Percentiles rank a stretch among this genome's conserved stretches.
These are phyloP conservation scores for Dusona sp. DNA, from an alignment of 2,888 invertebrate genomes.

Conservation along the genomic window DNA sequence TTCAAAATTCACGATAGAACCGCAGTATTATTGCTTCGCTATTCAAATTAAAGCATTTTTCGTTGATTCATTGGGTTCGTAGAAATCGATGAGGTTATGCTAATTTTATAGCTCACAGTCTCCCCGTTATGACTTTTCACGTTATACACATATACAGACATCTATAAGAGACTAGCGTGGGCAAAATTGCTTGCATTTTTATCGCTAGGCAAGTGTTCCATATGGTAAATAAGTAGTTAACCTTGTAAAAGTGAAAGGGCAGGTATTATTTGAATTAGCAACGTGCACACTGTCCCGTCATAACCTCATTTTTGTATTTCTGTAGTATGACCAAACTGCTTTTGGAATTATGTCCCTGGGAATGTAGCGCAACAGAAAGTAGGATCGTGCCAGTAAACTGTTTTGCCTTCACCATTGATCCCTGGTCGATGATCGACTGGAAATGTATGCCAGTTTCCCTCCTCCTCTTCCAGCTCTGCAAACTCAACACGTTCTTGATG, in stretches of 20 bases:
- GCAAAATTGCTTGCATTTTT: conserved; percentile 18
- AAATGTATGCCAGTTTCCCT: conserved; percentile 52
- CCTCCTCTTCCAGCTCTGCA: conserved; percentile 4
- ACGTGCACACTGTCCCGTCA: conserved; percentile 63
- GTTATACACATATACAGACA: neutral
- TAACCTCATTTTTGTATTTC: conserved; percentile 46
- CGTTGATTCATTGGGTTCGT: conserved; percentile 50
- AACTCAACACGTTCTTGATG: conserved; percentile 29
- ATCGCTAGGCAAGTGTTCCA: conserved; percentile 1
- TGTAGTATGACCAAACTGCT: conserved; percentile 37
- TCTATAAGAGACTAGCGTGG: neutral
- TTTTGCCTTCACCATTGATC: conserved; percentile 51
- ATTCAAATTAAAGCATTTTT: conserved; percentile 58
- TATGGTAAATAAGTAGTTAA: neutral
- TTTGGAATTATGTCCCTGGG: conserved; percentile 17
- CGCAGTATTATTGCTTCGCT: conserved; percentile 33
- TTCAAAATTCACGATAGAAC: conserved; percentile 18
- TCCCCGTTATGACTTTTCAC: conserved; percentile 21
- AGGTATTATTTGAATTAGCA: conserved; percentile 79
- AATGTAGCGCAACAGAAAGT: conserved; percentile 13
- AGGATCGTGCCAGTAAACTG: neutral
- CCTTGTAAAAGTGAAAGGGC: conserved; percentile 66
- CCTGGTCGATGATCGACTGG: conserved; percentile 66
- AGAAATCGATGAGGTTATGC: conserved; percentile 50
- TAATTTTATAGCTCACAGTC: conserved; percentile 40